Base-by-base conservation (phyloP, 2,113 vertebrate genomes). In the Centropristis striata region DNA sequence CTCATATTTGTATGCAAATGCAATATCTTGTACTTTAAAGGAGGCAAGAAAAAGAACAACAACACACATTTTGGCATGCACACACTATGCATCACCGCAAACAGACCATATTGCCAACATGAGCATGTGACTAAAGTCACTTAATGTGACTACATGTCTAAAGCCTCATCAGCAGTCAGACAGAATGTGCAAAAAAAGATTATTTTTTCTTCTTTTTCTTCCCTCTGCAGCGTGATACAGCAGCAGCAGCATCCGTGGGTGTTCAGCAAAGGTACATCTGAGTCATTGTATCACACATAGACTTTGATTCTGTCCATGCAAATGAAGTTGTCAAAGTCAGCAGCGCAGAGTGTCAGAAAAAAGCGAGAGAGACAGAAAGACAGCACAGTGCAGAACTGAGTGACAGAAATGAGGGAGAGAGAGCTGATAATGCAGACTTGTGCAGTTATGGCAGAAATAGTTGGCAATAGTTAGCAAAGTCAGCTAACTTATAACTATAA, bases 251-350 rank as follows among this genome's bases (percentile, higher is more conserved):
- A 75, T 36, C 65, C 47, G 71, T 77, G 88, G 77, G 74, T 73
- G 88, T 85, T 76, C 37, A 46, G 71, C 44, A 76, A 75, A 69
- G 71, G 85, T 76, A 75, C 54, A 74, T 55, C 12, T 86, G 81
- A 90, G 63, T 81, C 81, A 78, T 14, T 39, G 41, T 13, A 50
- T 86, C 81, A 44, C 78, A 54, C 41, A 2, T 0, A 80, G 44
- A 42, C 36, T 58, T 39, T 69, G 60, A 75, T 64, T 63, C 69
- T 55, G 47, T 32, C 57, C 37, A 50, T n/a, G 84, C 71, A 71
- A 60, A 71, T 57, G 12, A 61, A 71, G 47, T 2, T 13, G 37
- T 57, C 50, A 59, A 67, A 61, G 71, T 36, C 39, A 50, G 78
- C 59, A 58, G 42, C n/a, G 14, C 23, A 39, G 58, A 7, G 60